Percentiles rank a stretch among this genome's conserved stretches.
These are phyloP conservation scores for Mesitornis unicolor DNA, from an alignment of 2,113 vertebrate species.

Conservation along the genomic window DNA sequence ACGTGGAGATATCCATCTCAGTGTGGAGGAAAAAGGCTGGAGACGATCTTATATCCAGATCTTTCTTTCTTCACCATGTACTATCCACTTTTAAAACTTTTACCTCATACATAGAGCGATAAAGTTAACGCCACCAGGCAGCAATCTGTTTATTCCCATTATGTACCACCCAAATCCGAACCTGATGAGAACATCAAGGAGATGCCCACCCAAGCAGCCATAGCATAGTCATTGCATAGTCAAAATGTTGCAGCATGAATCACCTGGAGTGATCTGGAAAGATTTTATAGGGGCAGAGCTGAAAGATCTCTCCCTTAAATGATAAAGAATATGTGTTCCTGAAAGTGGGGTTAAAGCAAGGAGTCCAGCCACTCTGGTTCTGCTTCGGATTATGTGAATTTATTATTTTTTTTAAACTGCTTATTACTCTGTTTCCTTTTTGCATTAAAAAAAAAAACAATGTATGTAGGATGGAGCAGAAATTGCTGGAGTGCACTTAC, in stretches of 20 bases:
- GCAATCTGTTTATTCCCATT: neutral
- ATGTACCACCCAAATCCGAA: neutral
- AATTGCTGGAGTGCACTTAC: neutral
- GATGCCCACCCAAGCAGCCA: neutral
- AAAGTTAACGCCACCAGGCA: neutral
- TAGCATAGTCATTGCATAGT: neutral
- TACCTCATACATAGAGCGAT: neutral
- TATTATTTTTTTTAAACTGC: neutral
- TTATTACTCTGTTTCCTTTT: neutral
- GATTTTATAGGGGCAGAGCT: neutral
- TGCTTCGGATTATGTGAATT: neutral
- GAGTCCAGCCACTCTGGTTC: neutral
- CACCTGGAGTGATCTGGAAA: neutral
- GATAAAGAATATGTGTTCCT: rapidly evolving
- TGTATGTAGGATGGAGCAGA: neutral
- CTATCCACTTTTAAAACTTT: neutral
- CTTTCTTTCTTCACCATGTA: neutral
- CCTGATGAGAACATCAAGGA: neutral
- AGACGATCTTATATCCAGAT: neutral
- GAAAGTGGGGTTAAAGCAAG: neutral
- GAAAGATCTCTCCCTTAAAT: neutral
- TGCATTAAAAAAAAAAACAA: neutral
- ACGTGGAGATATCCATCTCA: neutral
- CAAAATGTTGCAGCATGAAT: neutral
- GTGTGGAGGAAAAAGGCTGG: neutral